Base-by-base conservation (phyloP, 2,113 vertebrate species). In the Hydrolagus affinis region DNA sequence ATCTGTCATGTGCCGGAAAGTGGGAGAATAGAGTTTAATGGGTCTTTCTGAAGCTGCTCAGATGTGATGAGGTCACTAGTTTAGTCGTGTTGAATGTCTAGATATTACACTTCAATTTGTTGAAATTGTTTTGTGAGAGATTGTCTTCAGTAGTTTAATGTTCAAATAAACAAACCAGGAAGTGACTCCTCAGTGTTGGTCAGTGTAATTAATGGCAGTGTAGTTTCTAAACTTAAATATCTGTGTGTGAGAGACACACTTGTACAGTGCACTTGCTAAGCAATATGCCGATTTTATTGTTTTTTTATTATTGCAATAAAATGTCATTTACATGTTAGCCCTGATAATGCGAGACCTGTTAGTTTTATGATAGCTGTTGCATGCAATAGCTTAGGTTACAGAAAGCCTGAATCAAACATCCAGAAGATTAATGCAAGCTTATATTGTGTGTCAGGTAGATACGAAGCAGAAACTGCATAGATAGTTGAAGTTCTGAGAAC, bases 241-340 rank as follows among this genome's bases (percentile, higher is more conserved):
- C 77, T 80, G 60, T 44, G 44, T 30, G 28, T 80, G 77, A 66
- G 77, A 66, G 57, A 80, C 77, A 10, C 60, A 1, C 62, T 9
- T 80, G 28, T 14, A 25, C 25, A 64, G 59, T 80, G 23, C 64
- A 15, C 60, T 19, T 19, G 25, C 77, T 80, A 15, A 80, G 14
- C 64, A 11, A 25, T 30, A 62, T 66, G 64, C 60, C 64, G 60
- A 66, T 80, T 80, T 80, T 80, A 80, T 80, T 66, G 28, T 60
- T 66, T 64, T 80, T 77, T 62, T 62, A 80, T 64, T 80, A 60
- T 15, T 60, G n/a, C 64, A 30, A n/a, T 80, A 80, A 64, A 80
- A 80, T 80, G 60, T 80, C 60, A 80, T 80, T 80, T 59, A 62
- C 23, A 80, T 62, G 57, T 80, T 28, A 80, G 23, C 60, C 15